Base-by-base conservation (phyloP, 2,797 vertebrate species). In the Neostethus bicornis region DNA sequence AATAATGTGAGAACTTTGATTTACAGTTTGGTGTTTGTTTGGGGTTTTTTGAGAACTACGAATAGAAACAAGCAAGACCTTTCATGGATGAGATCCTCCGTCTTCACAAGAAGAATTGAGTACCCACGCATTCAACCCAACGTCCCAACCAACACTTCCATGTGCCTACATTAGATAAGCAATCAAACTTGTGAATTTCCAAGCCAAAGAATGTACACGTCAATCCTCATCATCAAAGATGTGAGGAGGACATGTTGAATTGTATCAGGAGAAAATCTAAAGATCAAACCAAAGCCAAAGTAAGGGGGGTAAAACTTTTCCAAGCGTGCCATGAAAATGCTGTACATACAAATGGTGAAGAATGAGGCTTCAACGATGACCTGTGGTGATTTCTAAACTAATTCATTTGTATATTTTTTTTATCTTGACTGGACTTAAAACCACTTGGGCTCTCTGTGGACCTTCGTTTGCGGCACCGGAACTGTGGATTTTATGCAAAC, bases 171-270 rank as follows among this genome's bases (percentile, higher is more conserved):
- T 20, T n/a, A 59, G 60, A 7, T 39, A 61, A 68, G 11, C 44
- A 52, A 35, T 25, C 2, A 3, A 47, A 64, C 48, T 56, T 24
- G 57, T 12, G 32, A 47, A 74, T 78, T 71, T 76, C 41, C 62
- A 64, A 86, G 73, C 88, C 39, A 44, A 87, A 80, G 88, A 90
- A 91, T 92, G 88, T 88, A 89, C 69, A 52, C 17, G 29, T 51
- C 12, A 6, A 34, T 4, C 70, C 44, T 76, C 55, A 19, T 75
- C 83, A 75, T 86, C 65, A 3, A 56, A 83, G 71, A 78, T 83
- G 81, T 57, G 75, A 72, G 66, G 66, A 76, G 7, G 39, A 59
- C 73, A 46, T 23, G 45, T 48, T 34, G 51, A 76, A 68, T 0
- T 11, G 62, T 54, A 68, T 69, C 54, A 55, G 61, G 61, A 68